Base-by-base conservation (phyloP, 1,140 invertebrate genomes). In the Neodiprion virginianus region DNA sequence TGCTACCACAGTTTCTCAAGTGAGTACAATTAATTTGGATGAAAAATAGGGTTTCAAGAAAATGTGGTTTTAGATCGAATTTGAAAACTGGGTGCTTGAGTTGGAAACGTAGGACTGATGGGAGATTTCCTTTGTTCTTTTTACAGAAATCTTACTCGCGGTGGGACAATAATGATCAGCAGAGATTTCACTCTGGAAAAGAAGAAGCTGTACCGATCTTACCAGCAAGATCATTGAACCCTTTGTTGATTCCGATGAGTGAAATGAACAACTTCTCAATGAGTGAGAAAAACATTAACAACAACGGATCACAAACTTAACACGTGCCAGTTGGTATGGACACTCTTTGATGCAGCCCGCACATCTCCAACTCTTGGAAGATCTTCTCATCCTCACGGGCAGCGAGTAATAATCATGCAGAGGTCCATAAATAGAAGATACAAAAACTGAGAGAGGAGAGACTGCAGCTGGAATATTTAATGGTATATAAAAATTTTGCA, bases 1-100 rank as follows among this genome's bases (percentile, higher is more conserved):
- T 95, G 78, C 89, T 96, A 86, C 95, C 94, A 82, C 94, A 95
- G 85, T 95, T 96, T 87, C 90, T 95, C 88, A 95, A 95, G 94
- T 95, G 87, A 93, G 94, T 92, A 79, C 81, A 5, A 12, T 71
- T 61, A 47, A 68, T 73, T 48, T 65, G 8, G 53, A 28, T n/a
- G 28, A 40, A 40, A 40, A 40, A 40, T 40, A 40, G 2, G 28
- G 28, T 40, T 40, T 40, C 28, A 40, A 40, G 28, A 40, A 40
- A 40, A 40, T 40, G 5, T 40, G 28, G 28, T 40, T 40, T 21
- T 12, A 8, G 53, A 14, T 8, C 7, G 7, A 17, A 9, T 61
- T 17, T 61, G 5, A 8, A 17, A 17, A 61, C 8, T 17, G 53
- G 28, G 4, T 61, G 53, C 11, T 61, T 5, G 8, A 8, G 11